Evolutionary conservation across 1,140 invertebrate genomes (phyloP), one percentile per base, ranked within the genome.

Genomic region (Drosophila nigrodunni): DNA sequence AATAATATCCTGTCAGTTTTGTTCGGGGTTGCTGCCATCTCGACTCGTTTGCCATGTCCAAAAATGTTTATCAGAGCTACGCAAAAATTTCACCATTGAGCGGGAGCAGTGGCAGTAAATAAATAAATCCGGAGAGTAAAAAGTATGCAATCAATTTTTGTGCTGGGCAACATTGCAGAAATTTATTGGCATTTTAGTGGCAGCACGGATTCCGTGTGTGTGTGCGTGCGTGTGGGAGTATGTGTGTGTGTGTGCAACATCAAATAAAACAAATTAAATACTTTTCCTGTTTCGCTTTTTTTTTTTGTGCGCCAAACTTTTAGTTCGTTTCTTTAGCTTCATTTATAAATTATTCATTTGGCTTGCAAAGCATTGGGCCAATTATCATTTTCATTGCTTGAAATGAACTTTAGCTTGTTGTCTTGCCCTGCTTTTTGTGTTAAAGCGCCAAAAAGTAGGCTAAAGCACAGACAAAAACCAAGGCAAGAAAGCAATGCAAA

Each of bases 1-100:
- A 90, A 89, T 89, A 89, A 89, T 89, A 90, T 89, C 85, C 85
- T 89, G 85, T 89, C 86, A 90, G 89, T 89, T 30, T 89, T 78
- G 85, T 74, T 65, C 25, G 25, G 82, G 49, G 34, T 46, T 43
- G 59, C 60, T 47, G 30, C 18, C 49, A 41, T 13, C 8, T 9
- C 39, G 54, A 37, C 69, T 61, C 75, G 71, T 76, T 73, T 70
- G 82, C 57, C 85, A 80, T 89, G 83, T 89, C 80, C 80, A 88
- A 82, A 88, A 88, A 77, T 83, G 80, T 74, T 82, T 88, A 89
- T 81, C 86, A 90, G 75, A 59, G 81, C 74, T 35, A 61, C 78
- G 57, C 25, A 81, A 72, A 80, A 88, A 89, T 85, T 35, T 77
- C 78, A 78, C 71, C 68, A 73, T 71, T 69, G 55, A 65, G 80